phyloP scores from a whole-genome alignment of 2,888 invertebrate species.

The Diaprepes abbreviatus region DNA sequence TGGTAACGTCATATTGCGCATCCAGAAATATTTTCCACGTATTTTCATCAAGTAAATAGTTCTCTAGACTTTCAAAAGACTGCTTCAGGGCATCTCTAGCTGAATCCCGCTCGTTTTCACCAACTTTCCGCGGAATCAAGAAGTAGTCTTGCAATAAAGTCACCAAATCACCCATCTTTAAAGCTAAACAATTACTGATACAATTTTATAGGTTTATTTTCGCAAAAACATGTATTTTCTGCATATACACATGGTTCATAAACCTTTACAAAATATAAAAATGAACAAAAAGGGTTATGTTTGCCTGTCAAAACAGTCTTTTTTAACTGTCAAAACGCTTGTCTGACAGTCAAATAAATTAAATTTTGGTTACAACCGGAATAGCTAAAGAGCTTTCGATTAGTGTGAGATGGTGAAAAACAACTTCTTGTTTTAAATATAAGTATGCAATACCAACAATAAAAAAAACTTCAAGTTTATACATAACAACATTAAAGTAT shows the following conservation, averaged over 20 bases:
- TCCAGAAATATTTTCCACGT: conserved; percentile 56
- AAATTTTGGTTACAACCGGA: too few relatives aligned
- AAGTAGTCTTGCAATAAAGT: conserved; percentile 49
- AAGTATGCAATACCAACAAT: too few relatives aligned
- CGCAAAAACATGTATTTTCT: conserved; percentile 6
- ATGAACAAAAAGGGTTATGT: conserved; percentile 9
- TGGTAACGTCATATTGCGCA: conserved; percentile 51
- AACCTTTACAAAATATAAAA: neutral
- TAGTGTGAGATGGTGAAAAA: too few relatives aligned
- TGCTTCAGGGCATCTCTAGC: conserved; percentile 28
- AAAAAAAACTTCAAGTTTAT: too few relatives aligned
- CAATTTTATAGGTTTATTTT: neutral
- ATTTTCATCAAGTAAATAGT: conserved; percentile 48
- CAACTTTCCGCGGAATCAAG: conserved; percentile 41
- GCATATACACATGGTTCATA: neutral
- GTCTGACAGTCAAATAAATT: too few relatives aligned
- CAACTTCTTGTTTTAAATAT: too few relatives aligned
- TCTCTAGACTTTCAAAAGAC: conserved; percentile 35
- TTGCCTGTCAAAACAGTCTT: neutral
- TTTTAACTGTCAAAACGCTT: too few relatives aligned
- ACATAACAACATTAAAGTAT: too few relatives aligned
- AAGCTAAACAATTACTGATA: neutral
- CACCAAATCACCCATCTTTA: conserved; percentile 49
- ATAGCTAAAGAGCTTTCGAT: too few relatives aligned
- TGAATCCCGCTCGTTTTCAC: conserved; percentile 39